Evolutionary conservation across 2,797 vertebrate species (phyloP).

Genomic region (Pipistrellus nathusii): DNA sequence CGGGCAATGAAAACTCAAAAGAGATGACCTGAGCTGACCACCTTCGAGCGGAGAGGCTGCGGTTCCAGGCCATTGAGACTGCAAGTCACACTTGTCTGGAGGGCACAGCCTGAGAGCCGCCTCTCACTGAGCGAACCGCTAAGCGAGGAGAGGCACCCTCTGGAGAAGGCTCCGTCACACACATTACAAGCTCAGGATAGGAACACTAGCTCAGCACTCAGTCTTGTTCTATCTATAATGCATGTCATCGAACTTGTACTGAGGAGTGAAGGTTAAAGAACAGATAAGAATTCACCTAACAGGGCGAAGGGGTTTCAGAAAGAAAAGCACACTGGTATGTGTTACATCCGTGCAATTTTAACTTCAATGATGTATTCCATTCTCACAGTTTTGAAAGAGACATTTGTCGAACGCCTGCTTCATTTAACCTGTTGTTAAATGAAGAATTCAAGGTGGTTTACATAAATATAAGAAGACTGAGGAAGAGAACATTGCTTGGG

Average conservation of each 20-base stretch:
- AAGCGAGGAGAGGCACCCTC: not conserved
- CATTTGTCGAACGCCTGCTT: not conserved
- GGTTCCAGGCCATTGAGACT: not conserved
- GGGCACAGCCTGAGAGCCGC: not conserved
- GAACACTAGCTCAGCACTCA: not conserved
- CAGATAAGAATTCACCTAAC: not conserved
- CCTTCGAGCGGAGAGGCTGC: not conserved
- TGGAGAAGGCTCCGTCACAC: not conserved
- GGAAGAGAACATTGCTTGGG: slow-evolving; percentile 35
- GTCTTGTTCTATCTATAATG: not conserved
- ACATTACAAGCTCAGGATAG: not conserved
- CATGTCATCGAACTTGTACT: not conserved
- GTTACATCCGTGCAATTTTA: slow-evolving; percentile 33
- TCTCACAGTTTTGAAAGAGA: not conserved
- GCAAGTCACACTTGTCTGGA: slow-evolving; percentile 20
- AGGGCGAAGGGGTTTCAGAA: not conserved
- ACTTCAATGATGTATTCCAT: not conserved
- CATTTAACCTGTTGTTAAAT: slow-evolving; percentile 29
- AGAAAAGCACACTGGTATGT: not conserved
- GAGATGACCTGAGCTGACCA: not conserved
- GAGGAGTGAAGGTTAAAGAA: slow-evolving; percentile 18
- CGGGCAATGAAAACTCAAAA: slow-evolving; percentile 65
- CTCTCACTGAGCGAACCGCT: not conserved
- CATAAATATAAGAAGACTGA: not conserved
- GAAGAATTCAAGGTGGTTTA: slow-evolving; percentile 2